Base-by-base conservation (phyloP, 2,888 invertebrate genomes). In the Hesperia comma region DNA sequence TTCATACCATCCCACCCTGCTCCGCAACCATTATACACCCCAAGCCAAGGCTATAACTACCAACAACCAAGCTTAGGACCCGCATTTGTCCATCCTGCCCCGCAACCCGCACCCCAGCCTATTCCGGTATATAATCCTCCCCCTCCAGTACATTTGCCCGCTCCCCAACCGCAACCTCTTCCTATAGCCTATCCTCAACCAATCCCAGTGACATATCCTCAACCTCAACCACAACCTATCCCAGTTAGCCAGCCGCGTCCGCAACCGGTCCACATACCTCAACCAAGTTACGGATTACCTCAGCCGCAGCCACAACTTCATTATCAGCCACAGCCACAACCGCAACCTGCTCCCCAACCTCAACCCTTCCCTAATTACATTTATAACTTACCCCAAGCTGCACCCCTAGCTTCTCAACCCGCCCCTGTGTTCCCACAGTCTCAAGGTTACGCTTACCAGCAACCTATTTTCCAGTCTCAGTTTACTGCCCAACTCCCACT, bases 361-460 rank as follows among this genome's bases (percentile, higher is more conserved):
- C 67, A 68, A 21, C 55, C 19, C 26, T 26, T 26, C 2, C 26
- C 49, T 63, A 66, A 53, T 49, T 68, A 49, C 63, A 68, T 26
- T 40, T 61, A 19, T 40, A 51, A 56, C 51, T 46, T 61, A 46
- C 72, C 58, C 56, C 73, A 64, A 51, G 33, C 56, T 12, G 68
- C 41, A n/a, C n/a, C n/a, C n/a, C 14, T 15, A 32, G 51, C 46
- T 32, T 62, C 63, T 15, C 66, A 61, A 40, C 55, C 46, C 8
- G 60, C 60, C 14, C 70, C 68, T 17, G 41, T 61, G 5, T 56
- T 32, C 15, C 64, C 67, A 2, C 63, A 68, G 56, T 67, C 63
- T 6, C 76, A 77, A 61, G 75, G 75, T 15, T 79, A 78, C 62
- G 63, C 75, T 14, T 77, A 78, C 63, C 74, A 72, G 46, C 76